Conservation (phyloP, 2,797 vertebrate genomes). For the Etheostoma nigrum region DNA sequence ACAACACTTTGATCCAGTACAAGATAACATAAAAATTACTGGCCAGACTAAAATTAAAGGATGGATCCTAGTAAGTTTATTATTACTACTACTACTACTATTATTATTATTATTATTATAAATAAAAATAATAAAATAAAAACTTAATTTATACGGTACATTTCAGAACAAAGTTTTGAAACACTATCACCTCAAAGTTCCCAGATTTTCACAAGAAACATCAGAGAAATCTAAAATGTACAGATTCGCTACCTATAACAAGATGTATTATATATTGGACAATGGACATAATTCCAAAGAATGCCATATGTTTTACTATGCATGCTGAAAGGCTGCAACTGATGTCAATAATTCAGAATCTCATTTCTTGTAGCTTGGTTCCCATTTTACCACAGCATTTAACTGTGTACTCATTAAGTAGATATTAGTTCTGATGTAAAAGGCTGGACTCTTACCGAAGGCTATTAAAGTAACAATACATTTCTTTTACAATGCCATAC, state of each 20-base stretch:
- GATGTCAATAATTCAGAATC: background rate
- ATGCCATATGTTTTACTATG: background rate
- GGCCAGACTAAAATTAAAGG: background rate
- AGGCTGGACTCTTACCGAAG: constrained; percentile 38
- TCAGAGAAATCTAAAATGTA: background rate
- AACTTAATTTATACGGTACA: background rate
- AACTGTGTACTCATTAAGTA: constrained; percentile 30
- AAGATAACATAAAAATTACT: constrained; percentile 7
- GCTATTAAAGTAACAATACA: constrained; percentile 57
- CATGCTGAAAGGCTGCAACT: background rate
- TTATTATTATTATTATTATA: background rate
- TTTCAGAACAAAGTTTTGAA: background rate
- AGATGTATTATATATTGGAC: background rate
- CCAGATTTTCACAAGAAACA: background rate
- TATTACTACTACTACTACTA: background rate
- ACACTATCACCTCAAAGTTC: background rate
- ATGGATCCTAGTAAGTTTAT: background rate
- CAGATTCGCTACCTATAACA: background rate
- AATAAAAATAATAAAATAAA: background rate
- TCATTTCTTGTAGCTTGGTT: constrained; percentile 11
- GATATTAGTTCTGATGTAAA: constrained; percentile 40
- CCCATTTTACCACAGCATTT: constrained; percentile 5
- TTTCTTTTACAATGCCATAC: constrained; percentile 60
- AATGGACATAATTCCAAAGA: background rate
- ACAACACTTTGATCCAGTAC: constrained; percentile 9